phyloP scores from a whole-genome alignment of 2,888 invertebrate genomes.

The Ormyrus labotus region DNA sequence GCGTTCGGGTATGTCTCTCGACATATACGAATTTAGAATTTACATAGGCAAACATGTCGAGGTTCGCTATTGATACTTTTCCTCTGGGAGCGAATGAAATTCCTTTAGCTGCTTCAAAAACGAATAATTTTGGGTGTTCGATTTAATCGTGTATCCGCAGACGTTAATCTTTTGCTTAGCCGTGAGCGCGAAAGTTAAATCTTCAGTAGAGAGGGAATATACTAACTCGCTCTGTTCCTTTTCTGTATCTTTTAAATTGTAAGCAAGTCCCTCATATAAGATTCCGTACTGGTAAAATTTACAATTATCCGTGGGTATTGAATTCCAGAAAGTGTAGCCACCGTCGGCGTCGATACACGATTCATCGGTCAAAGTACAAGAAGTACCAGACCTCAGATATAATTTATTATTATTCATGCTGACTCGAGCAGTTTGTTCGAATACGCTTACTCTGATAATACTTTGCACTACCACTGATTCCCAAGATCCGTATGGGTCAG shows the following conservation, averaged over 20 bases:
- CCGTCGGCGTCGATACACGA: background rate
- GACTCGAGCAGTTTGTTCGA: background rate
- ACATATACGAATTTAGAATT: no score
- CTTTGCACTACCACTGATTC: conserved; percentile 12
- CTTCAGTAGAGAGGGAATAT: background rate
- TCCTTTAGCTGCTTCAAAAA: no score
- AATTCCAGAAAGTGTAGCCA: background rate
- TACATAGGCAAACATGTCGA: no score
- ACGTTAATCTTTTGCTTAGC: background rate
- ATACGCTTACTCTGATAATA: no score
- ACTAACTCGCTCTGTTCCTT: background rate
- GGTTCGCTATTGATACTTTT: no score
- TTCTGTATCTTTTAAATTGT: background rate
- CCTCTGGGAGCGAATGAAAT: no score
- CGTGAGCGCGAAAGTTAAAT: background rate
- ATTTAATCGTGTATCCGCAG: background rate
- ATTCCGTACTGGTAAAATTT: background rate
- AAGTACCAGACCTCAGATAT: background rate
- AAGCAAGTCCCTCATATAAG: background rate
- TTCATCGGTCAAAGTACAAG: background rate
- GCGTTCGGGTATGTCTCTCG: background rate
- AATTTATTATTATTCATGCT: background rate
- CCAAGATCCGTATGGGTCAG: conserved; percentile 31
- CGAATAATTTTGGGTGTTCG: no score
- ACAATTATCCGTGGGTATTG: background rate